These are phyloP conservation scores for Leptatherina wallacei DNA, from an alignment of 2,797 vertebrate genomes.

Conservation along the genomic window DNA sequence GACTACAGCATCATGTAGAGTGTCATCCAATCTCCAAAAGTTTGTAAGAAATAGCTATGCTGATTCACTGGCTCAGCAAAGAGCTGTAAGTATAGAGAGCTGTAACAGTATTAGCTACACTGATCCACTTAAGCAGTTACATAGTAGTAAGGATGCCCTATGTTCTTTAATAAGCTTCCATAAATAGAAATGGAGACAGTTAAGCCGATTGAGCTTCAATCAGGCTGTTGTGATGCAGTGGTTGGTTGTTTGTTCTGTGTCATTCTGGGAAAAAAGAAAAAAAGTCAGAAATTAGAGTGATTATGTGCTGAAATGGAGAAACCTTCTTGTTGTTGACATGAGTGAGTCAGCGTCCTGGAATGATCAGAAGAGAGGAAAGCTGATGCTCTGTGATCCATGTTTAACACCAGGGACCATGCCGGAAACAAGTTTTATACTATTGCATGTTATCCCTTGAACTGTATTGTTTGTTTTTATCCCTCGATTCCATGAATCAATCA, in stretches of 20 bases:
- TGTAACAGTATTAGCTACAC: slow-evolving; percentile 48
- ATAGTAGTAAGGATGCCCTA: slow-evolving; percentile 53
- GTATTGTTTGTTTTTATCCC: no score
- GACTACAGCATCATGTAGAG: neutral
- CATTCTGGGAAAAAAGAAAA: no score
- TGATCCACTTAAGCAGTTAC: slow-evolving; percentile 64
- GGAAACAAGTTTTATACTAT: no score
- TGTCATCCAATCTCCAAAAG: slow-evolving; percentile 5
- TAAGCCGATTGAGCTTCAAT: slow-evolving; percentile 59
- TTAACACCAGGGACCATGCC: slow-evolving; percentile 7
- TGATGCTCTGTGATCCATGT: slow-evolving; percentile 12
- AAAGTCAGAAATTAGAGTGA: slow-evolving; percentile 4
- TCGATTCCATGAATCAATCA: no score
- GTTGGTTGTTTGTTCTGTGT: slow-evolving; percentile 8
- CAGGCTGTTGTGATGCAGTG: slow-evolving; percentile 10
- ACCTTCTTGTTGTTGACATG: neutral
- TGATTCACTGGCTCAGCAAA: slow-evolving; percentile 30
- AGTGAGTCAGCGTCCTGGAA: slow-evolving; percentile 27
- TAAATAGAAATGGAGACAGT: slow-evolving; percentile 70
- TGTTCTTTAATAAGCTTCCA: slow-evolving; percentile 63
- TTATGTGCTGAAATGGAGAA: slow-evolving; percentile 7
- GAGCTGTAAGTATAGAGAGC: slow-evolving; percentile 33
- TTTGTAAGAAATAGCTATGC: slow-evolving; percentile 30
- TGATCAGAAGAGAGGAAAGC: slow-evolving; percentile 26
- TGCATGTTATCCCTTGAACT: no score